Percentiles rank a stretch among this genome's conserved stretches.
phyloP scores from a whole-genome alignment of 35 echinoderm and acorn worm species.

The Diadema setosum region DNA sequence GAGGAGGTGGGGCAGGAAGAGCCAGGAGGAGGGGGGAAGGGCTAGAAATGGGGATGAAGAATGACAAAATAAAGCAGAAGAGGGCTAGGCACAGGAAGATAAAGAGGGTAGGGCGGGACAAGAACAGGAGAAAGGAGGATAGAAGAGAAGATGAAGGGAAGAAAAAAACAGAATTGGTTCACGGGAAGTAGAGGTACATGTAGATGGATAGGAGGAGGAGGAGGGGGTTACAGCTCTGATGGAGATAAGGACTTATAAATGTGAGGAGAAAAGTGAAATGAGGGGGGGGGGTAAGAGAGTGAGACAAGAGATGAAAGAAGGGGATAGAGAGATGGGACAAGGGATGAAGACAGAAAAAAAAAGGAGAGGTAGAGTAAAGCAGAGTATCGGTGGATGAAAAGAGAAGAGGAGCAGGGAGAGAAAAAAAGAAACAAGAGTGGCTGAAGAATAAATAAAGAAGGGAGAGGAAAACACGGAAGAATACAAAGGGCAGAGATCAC shows the following conservation, averaged over 20 bases:
- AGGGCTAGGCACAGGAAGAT: background rate
- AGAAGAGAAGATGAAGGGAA: too few species aligned
- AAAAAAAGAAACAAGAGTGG: background rate
- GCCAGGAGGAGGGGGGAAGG: too few species aligned
- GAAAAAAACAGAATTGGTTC: background rate
- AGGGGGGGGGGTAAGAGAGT: background rate
- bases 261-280: background rate
- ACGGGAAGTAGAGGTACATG: background rate
- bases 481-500: background rate
- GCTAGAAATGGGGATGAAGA: too few species aligned
- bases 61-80: too few species aligned
- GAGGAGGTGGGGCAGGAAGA: too few species aligned
- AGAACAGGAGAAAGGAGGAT: background rate
- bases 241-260: background rate
- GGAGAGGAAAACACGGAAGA: background rate
- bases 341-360: background rate
- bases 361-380: background rate
- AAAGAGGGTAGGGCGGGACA: too few species aligned
- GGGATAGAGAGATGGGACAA: background rate
- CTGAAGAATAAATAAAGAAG: background rate
- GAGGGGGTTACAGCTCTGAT: background rate
- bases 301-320: background rate
- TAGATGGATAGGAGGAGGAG: background rate
- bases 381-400: background rate
- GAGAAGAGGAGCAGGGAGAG: background rate